These are phyloP conservation scores for Cheiracanthium punctorium DNA, from an alignment of 2,888 invertebrate species.

Conservation along the genomic window DNA sequence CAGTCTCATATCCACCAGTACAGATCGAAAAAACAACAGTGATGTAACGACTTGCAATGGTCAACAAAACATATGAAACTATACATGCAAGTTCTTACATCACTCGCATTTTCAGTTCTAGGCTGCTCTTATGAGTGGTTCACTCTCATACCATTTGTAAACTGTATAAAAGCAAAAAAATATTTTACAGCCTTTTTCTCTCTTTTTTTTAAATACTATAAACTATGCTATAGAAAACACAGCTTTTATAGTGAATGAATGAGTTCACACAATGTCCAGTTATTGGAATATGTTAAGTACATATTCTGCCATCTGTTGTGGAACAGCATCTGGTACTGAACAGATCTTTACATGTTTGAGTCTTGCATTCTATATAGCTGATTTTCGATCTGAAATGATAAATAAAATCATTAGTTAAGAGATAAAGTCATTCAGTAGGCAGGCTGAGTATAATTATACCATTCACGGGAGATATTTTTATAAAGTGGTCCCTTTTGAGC, in stretches of 20 bases:
- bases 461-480: no score
- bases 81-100: slow-evolving; percentile 20
- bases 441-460: no score
- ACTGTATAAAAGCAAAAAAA: background rate
- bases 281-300: background rate
- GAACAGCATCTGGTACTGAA: background rate
- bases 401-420: no score
- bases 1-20: background rate
- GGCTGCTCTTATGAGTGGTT: background rate
- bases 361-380: background rate
- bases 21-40: background rate
- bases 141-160: background rate
- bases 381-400: background rate
- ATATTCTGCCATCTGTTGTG: background rate
- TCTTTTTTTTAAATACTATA: background rate
- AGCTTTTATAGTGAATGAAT: background rate
- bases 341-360: background rate
- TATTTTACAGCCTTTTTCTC: background rate
- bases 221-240: background rate
- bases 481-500: no score
- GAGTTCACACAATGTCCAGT: background rate
- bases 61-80: slow-evolving; percentile 15
- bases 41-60: slow-evolving; percentile 28
- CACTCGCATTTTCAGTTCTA: slow-evolving; percentile 5
- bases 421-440: no score